Conservation (phyloP, 2,113 vertebrate genomes). For the Vulpes vulpes region DNA sequence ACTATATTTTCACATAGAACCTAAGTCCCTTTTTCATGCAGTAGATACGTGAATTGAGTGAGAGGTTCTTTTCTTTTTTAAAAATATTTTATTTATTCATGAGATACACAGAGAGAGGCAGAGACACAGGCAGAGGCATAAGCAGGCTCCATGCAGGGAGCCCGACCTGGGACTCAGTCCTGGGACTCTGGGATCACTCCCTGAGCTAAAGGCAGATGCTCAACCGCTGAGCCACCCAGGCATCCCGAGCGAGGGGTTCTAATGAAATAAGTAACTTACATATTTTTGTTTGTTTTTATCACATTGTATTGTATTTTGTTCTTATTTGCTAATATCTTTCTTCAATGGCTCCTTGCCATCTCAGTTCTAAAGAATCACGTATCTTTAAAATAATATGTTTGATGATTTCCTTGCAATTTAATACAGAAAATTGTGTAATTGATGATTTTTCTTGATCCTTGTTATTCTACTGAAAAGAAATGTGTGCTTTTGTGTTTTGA, state of each 20-base stretch:
- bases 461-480: constrained; percentile 5
- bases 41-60: neutral
- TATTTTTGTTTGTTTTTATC: neutral
- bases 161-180: too few relatives aligned
- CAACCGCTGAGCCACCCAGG: too few relatives aligned
- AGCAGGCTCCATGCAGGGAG: too few relatives aligned
- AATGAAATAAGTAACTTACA: neutral
- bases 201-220: too few relatives aligned
- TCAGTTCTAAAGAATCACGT: neutral
- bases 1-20: neutral
- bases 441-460: constrained; percentile 7
- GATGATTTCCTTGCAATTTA: neutral
- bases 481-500: constrained; percentile 33
- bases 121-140: too few relatives aligned
- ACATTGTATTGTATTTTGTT: neutral
- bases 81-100: too few relatives aligned
- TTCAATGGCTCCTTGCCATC: neutral
- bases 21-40: neutral
- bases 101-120: too few relatives aligned
- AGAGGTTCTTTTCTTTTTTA: neutral
- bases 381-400: neutral
- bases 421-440: constrained; percentile 7
- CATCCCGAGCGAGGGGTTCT: neutral
- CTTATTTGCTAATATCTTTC: neutral
- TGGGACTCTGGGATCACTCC: too few relatives aligned